Evolutionary conservation across 92 coral and sea anemone species (phyloP), one percentile per base, ranked within the genome.

Genomic region (Phenganax marumi): DNA sequence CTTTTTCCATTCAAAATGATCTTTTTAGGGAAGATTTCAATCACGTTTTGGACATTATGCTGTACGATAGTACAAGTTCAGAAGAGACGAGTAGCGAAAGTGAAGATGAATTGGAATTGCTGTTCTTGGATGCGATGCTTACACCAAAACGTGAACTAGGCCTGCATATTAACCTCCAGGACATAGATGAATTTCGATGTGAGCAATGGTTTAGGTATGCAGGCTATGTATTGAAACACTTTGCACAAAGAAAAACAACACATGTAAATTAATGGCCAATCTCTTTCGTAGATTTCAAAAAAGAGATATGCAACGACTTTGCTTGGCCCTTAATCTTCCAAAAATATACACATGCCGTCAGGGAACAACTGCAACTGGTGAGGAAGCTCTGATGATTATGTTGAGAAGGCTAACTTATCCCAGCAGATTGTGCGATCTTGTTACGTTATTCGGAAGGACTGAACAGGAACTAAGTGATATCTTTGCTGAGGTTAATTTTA

Each of bases 21-120:
- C 60, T 54, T 54, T 54, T 54, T 54, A n/a, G 16, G 16, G 60
- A 12, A 12, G 60, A 54, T 54, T 54, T 54, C 18, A n/a, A 54
- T 54, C 60, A 54, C 1, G 60, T 54, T 54, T n/a, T 54, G 60
- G 60, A 54, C 60, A 12, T 54, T 54, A 54, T 54, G 60, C 18
- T 54, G 18, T 54, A 54, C 18, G 60, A 54, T 54, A 54, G 60
- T 54, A n/a, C 60, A 7, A 54, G 60, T 54, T 54, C 60, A 12
- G 60, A 54, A 54, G 60, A 54, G 60, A 54, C 60, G 18, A 54
- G 60, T 54, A 54, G 60, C 60, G 60, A 54, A 54, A 33, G 43
- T 33, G 18, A 54, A 54, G 60, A 54, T 54, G 60, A 54, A 54
- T 12, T 12, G 13, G 60, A 54, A 12, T 54, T 54, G 4, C 16